Percentiles rank a stretch among this genome's conserved stretches.
Conservation (phyloP, 2,797 vertebrate genomes). For the Rhynchonycteris naso region DNA sequence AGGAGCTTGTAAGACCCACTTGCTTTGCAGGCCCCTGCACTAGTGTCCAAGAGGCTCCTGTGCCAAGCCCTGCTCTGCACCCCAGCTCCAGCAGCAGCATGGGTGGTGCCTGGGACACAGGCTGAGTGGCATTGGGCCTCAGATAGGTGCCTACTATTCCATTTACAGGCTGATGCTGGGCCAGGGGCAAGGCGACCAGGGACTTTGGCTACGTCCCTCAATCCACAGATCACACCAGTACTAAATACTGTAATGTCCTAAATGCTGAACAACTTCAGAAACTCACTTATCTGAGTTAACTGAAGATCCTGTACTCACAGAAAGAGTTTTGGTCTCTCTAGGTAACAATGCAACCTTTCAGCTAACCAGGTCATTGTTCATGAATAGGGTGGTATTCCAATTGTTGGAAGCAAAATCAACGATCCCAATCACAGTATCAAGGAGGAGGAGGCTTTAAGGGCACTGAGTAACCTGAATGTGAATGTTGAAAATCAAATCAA, state of each 20-base stretch:
- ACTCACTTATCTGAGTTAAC: slow-evolving; percentile 89
- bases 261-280: slow-evolving; percentile 90
- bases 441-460: slow-evolving; percentile 93
- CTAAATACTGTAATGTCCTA: slow-evolving; percentile 81
- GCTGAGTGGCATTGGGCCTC: too few species aligned
- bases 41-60: not conserved
- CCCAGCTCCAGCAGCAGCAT: not conserved
- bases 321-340: slow-evolving; percentile 91
- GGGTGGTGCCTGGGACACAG: not conserved
- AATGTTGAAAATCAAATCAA: slow-evolving; percentile 94
- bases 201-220: not conserved
- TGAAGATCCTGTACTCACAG: slow-evolving; percentile 87
- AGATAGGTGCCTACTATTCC: not conserved
- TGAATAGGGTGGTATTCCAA: slow-evolving; percentile 91
- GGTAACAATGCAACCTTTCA: slow-evolving; percentile 96
- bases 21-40: not conserved
- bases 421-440: slow-evolving; percentile 87
- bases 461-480: slow-evolving; percentile 97
- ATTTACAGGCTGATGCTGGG: not conserved
- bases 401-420: slow-evolving; percentile 91
- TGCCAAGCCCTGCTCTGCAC: not conserved
- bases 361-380: slow-evolving; percentile 95
- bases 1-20: not conserved
- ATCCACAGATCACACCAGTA: too few species aligned
- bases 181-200: not conserved